A percentile compares a stretch with the other conserved stretches of the same genome.
Conservation (phyloP, 2,113 vertebrate species). For the Pluvianellus socialis region DNA sequence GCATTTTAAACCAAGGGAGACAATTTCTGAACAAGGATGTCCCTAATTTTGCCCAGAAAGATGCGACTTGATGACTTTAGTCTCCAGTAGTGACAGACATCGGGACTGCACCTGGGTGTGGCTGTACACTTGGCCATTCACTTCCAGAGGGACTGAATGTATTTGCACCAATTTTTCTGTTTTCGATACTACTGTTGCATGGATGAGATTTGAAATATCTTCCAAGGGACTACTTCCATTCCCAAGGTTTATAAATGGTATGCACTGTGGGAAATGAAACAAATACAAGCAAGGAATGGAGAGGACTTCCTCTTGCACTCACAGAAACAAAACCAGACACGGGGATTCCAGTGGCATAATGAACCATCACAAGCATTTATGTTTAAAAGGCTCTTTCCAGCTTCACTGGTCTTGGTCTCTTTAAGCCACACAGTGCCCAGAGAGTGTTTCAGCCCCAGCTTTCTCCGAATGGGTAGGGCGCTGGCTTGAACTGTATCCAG, state of each 20-base stretch:
- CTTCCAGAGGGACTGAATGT: neutral
- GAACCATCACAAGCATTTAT: neutral
- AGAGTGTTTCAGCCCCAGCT: neutral
- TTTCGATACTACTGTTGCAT: neutral
- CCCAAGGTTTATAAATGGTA: neutral
- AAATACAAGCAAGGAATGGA: neutral
- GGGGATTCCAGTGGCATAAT: neutral
- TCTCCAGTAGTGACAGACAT: neutral
- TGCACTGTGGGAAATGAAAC: neutral
- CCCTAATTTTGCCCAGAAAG: neutral
- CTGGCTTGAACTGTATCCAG: neutral
- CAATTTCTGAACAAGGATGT: neutral
- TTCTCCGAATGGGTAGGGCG: neutral
- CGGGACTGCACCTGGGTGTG: neutral
- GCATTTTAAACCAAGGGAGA: neutral
- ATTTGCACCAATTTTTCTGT: neutral
- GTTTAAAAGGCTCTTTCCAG: neutral
- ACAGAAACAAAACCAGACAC: neutral
- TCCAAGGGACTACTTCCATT: neutral
- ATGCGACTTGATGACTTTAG: neutral
- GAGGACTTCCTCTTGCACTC: neutral
- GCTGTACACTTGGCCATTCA: neutral
- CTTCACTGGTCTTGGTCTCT: neutral
- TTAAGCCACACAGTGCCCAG: neutral
- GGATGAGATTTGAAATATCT: neutral